Evolutionary conservation across 2,888 invertebrate species (phyloP).

Genomic region (Meandrusa payeni): DNA sequence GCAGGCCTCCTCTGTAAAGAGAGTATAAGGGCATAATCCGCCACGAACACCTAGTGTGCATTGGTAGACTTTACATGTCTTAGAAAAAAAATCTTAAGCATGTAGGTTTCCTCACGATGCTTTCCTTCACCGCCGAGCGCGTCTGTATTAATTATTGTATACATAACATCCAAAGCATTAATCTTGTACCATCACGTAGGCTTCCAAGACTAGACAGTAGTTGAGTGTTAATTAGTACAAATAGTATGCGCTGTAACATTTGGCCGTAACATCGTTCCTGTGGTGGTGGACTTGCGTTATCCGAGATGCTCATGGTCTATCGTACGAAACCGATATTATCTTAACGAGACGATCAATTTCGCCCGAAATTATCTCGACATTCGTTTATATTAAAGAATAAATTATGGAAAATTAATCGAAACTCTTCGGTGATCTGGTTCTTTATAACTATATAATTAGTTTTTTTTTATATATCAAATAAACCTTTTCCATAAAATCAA

Average conservation of each 20-base stretch:
- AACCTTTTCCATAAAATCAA: constrained; percentile 79
- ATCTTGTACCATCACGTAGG: too few relatives aligned
- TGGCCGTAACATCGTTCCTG: constrained; percentile 58
- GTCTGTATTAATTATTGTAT: too few relatives aligned
- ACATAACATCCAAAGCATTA: too few relatives aligned
- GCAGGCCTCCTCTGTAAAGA: too few relatives aligned
- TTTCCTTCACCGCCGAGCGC: too few relatives aligned
- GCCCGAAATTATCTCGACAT: constrained; percentile 15
- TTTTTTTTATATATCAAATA: constrained; percentile 74
- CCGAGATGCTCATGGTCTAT: constrained; percentile 31
- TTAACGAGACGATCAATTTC: constrained; percentile 3
- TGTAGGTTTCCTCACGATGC: too few relatives aligned
- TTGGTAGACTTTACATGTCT: too few relatives aligned
- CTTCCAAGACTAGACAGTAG: constrained; percentile 53
- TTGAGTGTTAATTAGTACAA: constrained; percentile 52
- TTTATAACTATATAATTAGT: constrained; percentile 59
- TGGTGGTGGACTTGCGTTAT: constrained; percentile 56
- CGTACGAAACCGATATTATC: constrained; percentile 7
- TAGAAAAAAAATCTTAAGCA: too few relatives aligned
- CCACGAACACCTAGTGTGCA: too few relatives aligned
- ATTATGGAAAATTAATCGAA: constrained; percentile 31
- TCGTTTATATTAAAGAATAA: constrained; percentile 19
- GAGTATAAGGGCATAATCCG: too few relatives aligned
- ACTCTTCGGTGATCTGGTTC: constrained; percentile 74
- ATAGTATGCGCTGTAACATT: constrained; percentile 54